A percentile compares a stretch with the other conserved stretches of the same genome.
Evolutionary conservation across 2,113 vertebrate species (phyloP).

Genomic region (Halichoerus grypus): DNA sequence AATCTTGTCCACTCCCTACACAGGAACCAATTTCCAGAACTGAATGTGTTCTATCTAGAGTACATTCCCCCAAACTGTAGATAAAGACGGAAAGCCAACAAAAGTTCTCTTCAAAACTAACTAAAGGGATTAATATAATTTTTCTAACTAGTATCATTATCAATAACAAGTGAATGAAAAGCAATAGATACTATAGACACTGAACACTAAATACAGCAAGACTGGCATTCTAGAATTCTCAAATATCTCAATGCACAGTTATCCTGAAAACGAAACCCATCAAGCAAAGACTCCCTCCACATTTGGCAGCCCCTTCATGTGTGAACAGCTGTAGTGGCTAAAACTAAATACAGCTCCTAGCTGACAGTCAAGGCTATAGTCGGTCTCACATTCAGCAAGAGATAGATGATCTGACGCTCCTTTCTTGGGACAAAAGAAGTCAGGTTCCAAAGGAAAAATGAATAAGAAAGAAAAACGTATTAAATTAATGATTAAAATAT

Average conservation of each 20-base stretch:
- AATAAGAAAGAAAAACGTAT: neutral
- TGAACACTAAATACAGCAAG: neutral
- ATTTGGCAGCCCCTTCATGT: neutral
- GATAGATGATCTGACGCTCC: neutral
- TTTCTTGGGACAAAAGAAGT: neutral
- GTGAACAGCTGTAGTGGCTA: neutral
- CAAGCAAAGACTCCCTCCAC: neutral
- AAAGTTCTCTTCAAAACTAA: slow-evolving; percentile 5
- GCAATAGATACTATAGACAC: neutral
- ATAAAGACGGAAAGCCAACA: neutral
- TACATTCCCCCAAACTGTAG: neutral
- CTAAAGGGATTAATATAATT: neutral
- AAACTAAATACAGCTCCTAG: neutral
- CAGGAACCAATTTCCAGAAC: neutral
- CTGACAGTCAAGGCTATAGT: neutral
- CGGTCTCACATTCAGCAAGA: neutral
- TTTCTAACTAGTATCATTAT: neutral
- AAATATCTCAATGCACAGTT: neutral
- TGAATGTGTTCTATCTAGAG: neutral
- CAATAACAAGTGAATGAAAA: neutral
- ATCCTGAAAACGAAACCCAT: neutral
- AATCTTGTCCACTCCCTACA: neutral
- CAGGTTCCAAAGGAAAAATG: neutral
- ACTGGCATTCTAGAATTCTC: neutral
- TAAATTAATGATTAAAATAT: neutral